Conservation (phyloP, 2,797 vertebrate species). For the Agapornis canus region DNA sequence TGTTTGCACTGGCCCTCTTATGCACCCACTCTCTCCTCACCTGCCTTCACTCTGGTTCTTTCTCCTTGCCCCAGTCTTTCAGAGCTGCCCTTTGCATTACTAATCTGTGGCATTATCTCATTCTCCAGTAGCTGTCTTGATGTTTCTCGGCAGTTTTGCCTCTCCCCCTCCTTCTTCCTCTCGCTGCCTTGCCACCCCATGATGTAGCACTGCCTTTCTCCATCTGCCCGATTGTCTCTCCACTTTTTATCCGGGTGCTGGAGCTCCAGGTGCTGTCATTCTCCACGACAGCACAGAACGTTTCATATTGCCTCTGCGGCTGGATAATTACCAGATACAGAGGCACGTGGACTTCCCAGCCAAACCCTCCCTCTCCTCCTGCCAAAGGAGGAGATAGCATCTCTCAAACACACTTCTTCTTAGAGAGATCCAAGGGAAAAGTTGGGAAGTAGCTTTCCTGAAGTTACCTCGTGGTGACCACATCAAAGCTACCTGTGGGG, state of each 20-base stretch:
- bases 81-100: slow-evolving; percentile 33
- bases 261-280: slow-evolving; percentile 64
- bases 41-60: background rate
- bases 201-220: slow-evolving; percentile 42
- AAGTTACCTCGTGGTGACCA: background rate
- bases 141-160: slow-evolving; percentile 15
- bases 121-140: slow-evolving; percentile 31
- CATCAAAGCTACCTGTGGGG: background rate
- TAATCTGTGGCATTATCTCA: slow-evolving; percentile 42
- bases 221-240: slow-evolving; percentile 58
- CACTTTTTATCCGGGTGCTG: slow-evolving; percentile 41
- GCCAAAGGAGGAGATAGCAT: slow-evolving; percentile 27
- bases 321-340: slow-evolving; percentile 63
- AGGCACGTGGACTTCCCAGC: slow-evolving; percentile 27
- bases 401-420: background rate
- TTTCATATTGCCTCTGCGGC: slow-evolving; percentile 49
- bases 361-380: slow-evolving; percentile 8
- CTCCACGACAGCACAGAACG: slow-evolving; percentile 32
- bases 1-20: background rate
- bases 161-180: background rate
- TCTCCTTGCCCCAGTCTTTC: background rate
- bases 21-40: background rate
- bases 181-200: background rate
- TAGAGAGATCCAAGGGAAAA: background rate
- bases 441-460: background rate